Evolutionary conservation across 2,113 vertebrate genomes (phyloP).

Genomic region (Tenebrosternarchus preto): DNA sequence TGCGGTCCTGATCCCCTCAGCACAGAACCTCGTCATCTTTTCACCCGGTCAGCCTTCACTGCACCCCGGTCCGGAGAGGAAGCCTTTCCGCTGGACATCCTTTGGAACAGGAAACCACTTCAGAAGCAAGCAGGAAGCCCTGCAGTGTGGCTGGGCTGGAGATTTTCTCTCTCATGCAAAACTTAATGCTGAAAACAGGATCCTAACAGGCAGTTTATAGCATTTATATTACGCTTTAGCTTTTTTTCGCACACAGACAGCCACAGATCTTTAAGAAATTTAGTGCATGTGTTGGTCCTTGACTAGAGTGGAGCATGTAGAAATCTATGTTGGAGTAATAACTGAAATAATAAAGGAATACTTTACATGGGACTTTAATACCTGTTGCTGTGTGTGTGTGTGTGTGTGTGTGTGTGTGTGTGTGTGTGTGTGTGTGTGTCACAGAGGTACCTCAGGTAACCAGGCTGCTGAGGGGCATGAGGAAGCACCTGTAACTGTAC

Average conservation of each 20-base stretch:
- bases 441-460: constrained; percentile 16
- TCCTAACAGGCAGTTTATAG: too few relatives aligned
- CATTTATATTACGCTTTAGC: too few relatives aligned
- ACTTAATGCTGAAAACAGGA: not conserved
- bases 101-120: constrained; percentile 30
- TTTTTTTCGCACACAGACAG: too few relatives aligned
- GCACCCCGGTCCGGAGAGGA: not conserved
- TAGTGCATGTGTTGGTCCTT: too few relatives aligned
- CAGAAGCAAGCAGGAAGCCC: constrained; percentile 16
- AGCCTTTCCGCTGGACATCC: not conserved
- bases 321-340: too few relatives aligned
- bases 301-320: too few relatives aligned
- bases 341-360: too few relatives aligned
- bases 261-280: too few relatives aligned
- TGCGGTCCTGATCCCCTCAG: too few relatives aligned
- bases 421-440: constrained; percentile 1
- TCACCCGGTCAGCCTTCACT: not conserved
- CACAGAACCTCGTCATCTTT: too few relatives aligned
- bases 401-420: not conserved
- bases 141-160: not conserved
- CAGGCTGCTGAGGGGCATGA: constrained; percentile 75
- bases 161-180: constrained; percentile 5
- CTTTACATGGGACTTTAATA: too few relatives aligned
- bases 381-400: not conserved
- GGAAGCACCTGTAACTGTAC: constrained; percentile 73